phyloP scores from a whole-genome alignment of 2,888 invertebrate species.

The Malthinus flaveolus region DNA sequence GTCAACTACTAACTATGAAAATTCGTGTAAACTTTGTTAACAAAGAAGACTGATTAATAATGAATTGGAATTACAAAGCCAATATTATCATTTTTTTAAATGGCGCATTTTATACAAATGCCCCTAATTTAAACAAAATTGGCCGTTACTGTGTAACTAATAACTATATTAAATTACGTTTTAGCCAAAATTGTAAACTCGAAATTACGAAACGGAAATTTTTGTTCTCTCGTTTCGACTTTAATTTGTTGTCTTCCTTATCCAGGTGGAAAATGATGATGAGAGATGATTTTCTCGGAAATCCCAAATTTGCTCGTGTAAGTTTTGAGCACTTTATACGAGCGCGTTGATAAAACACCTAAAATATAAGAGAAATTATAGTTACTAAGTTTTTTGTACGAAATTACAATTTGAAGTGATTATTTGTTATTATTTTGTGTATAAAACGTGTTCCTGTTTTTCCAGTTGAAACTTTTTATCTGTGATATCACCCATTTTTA shows the following conservation, averaged over 20 bases:
- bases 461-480: slow-evolving; percentile 1
- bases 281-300: neutral
- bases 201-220: neutral
- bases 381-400: neutral
- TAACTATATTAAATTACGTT: neutral
- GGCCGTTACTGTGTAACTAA: slow-evolving; percentile 12
- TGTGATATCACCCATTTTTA: neutral
- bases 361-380: neutral
- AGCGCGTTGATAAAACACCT: neutral
- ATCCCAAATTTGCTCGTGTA: neutral
- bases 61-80: slow-evolving; percentile 24
- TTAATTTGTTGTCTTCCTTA: too few species aligned
- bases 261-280: neutral
- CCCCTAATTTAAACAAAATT: slow-evolving; percentile 8
- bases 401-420: neutral
- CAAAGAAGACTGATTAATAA: slow-evolving; percentile 28
- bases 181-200: neutral
- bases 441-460: slow-evolving; percentile 1
- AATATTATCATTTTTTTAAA: slow-evolving; percentile 22
- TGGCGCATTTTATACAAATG: slow-evolving; percentile 19
- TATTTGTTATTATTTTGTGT: slow-evolving; percentile 3
- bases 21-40: slow-evolving; percentile 17
- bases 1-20: slow-evolving; percentile 13
- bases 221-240: neutral
- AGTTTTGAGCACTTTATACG: neutral